phyloP scores from a whole-genome alignment of 2,888 invertebrate genomes.

The Homarus gammarus region DNA sequence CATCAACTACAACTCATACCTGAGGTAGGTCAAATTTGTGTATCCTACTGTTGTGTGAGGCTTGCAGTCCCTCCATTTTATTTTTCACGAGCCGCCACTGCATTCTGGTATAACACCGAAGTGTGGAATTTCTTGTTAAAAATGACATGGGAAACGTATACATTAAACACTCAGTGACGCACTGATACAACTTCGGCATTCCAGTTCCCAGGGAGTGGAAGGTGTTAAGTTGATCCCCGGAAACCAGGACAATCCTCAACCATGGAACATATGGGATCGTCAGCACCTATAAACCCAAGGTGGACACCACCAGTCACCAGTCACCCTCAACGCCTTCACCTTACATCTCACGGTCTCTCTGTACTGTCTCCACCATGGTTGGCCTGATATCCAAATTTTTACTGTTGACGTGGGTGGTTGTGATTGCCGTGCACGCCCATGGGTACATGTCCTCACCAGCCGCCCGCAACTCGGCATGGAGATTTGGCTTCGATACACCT shows the following conservation, averaged over 20 bases:
- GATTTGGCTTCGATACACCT: constrained; percentile 94
- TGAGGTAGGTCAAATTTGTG: too few relatives aligned
- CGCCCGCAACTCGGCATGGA: constrained; percentile 90
- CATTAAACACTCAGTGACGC: background rate
- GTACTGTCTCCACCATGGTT: background rate
- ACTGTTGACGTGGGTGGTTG: background rate
- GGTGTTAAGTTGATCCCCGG: background rate
- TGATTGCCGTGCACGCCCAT: constrained; percentile 4
- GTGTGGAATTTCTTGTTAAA: background rate
- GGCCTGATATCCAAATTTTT: background rate
- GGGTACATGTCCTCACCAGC: constrained; percentile 47
- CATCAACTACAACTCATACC: too few relatives aligned
- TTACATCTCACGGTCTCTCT: background rate
- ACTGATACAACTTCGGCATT: background rate
- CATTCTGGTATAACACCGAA: background rate
- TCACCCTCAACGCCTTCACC: background rate
- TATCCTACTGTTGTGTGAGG: too few relatives aligned
- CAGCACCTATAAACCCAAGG: background rate
- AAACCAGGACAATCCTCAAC: background rate
- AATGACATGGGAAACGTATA: background rate
- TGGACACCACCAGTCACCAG: background rate
- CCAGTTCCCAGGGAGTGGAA: background rate
- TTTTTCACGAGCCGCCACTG: too few relatives aligned
- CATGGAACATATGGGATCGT: background rate
- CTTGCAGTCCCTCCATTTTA: too few relatives aligned